Evolutionary conservation across 2,888 invertebrate species (phyloP).

Genomic region (Pegoplata infirma): DNA sequence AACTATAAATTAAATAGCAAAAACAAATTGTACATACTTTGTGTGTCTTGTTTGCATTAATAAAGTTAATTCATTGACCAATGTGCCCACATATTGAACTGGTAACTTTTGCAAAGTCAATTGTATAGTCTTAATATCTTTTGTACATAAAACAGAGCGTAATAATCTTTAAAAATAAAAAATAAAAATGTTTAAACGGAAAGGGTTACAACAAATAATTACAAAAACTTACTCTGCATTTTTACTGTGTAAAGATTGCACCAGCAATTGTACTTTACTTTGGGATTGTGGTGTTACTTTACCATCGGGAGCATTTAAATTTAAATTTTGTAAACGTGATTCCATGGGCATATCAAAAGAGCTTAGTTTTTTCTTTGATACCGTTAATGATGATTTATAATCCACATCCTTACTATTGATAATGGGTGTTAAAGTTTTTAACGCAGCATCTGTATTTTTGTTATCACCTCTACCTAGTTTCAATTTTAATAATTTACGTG

Average conservation of each 20-base stretch:
- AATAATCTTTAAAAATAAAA: conserved; percentile 81
- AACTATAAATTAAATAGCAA: conserved; percentile 19
- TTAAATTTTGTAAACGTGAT: conserved; percentile 88
- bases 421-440: conserved; percentile 72
- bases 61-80: conserved; percentile 85
- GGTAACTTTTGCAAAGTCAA: conserved; percentile 88
- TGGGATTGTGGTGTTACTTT: conserved; percentile 79
- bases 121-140: conserved; percentile 83
- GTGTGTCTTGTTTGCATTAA: conserved; percentile 83
- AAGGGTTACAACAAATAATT: not conserved
- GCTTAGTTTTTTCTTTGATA: conserved; percentile 71
- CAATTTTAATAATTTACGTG: conserved; percentile 68
- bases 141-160: conserved; percentile 84
- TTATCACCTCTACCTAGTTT: conserved; percentile 64
- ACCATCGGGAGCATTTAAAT: conserved; percentile 80
- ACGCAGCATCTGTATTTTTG: conserved; percentile 58
- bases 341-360: conserved; percentile 84
- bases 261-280: conserved; percentile 88
- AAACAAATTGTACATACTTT: conserved; percentile 80
- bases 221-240: conserved; percentile 81
- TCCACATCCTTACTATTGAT: conserved; percentile 71
- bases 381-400: conserved; percentile 70
- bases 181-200: not conserved
- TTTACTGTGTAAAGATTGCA: conserved; percentile 92
- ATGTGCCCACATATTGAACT: conserved; percentile 84